These are phyloP conservation scores for Hypanus sabinus DNA, from an alignment of 2,113 vertebrate species.

Conservation along the genomic window DNA sequence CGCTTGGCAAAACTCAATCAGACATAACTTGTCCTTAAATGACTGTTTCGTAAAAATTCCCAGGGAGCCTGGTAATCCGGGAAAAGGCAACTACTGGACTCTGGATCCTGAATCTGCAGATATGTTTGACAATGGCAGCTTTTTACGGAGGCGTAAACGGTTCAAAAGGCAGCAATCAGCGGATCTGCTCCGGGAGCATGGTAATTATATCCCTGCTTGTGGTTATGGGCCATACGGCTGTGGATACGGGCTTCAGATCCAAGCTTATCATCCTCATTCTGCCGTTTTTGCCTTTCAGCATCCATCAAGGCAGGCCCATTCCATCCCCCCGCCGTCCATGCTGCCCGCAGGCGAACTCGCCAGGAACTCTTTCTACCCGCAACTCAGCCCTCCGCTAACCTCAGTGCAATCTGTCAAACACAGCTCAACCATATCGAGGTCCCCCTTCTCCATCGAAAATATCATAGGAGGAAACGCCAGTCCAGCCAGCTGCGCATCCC, in stretches of 20 bases:
- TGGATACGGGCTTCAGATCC: slow-evolving; percentile 79
- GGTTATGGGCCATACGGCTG: slow-evolving; percentile 72
- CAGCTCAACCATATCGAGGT: slow-evolving; percentile 60
- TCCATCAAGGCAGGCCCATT: slow-evolving; percentile 56
- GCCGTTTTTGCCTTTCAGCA: slow-evolving; percentile 73
- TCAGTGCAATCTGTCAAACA: slow-evolving; percentile 56
- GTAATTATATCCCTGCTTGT: slow-evolving; percentile 63
- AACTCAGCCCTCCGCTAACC: slow-evolving; percentile 57
- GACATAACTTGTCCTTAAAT: slow-evolving; percentile 73
- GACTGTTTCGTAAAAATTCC: slow-evolving; percentile 80
- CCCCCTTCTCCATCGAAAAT: slow-evolving; percentile 86
- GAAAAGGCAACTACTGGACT: slow-evolving; percentile 86
- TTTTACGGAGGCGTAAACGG: slow-evolving; percentile 78
- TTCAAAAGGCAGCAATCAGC: slow-evolving; percentile 82
- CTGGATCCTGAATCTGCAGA: slow-evolving; percentile 82
- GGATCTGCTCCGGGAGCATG: slow-evolving; percentile 67
- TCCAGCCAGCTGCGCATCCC: slow-evolving; percentile 58
- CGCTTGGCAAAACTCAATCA: slow-evolving; percentile 77
- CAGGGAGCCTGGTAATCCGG: slow-evolving; percentile 78
- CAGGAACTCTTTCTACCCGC: slow-evolving; percentile 73
- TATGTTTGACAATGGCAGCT: slow-evolving; percentile 88
- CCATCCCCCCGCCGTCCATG: slow-evolving; percentile 54
- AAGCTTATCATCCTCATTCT: slow-evolving; percentile 76
- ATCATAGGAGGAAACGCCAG: slow-evolving; percentile 72
- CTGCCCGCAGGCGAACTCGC: slow-evolving; percentile 66